phyloP scores from a whole-genome alignment of 2,797 vertebrate genomes.

The Xenentodon cancila region DNA sequence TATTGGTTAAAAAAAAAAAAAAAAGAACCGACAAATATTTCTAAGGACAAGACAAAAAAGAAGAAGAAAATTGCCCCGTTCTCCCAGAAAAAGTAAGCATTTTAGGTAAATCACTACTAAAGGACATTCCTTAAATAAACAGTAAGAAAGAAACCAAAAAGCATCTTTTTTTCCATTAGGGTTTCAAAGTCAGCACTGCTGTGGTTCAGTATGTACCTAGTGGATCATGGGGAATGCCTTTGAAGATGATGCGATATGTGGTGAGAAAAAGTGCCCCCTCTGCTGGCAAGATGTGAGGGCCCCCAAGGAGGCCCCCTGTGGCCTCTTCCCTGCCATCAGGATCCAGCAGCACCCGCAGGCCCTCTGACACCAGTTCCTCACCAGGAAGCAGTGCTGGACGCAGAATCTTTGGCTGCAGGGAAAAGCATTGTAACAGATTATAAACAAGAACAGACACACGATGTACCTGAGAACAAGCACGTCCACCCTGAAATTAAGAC shows the following conservation, averaged over 20 bases:
- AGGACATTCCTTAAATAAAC: too few species aligned
- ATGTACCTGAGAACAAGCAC: slow-evolving; percentile 9
- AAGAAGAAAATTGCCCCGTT: too few species aligned
- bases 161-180: too few species aligned
- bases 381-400: slow-evolving; percentile 92
- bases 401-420: slow-evolving; percentile 93
- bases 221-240: slow-evolving; percentile 95
- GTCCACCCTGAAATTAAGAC: not conserved
- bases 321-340: slow-evolving; percentile 96
- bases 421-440: slow-evolving; percentile 28
- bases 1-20: not conserved
- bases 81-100: too few species aligned
- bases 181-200: not conserved
- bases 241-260: slow-evolving; percentile 96
- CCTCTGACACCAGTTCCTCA: slow-evolving; percentile 95
- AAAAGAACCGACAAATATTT: too few species aligned
- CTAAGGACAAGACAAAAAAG: not conserved
- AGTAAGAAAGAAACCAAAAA: too few species aligned
- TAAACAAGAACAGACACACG: slow-evolving; percentile 3
- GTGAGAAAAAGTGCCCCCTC: slow-evolving; percentile 98
- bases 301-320: slow-evolving; percentile 92
- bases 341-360: slow-evolving; percentile 93
- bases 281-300: slow-evolving; percentile 96
- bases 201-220: slow-evolving; percentile 82
- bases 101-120: too few species aligned